Evolutionary conservation across 2,113 vertebrate species (phyloP), one percentile per base, ranked within the genome.

Genomic region (Hippocampus guttulatus): DNA sequence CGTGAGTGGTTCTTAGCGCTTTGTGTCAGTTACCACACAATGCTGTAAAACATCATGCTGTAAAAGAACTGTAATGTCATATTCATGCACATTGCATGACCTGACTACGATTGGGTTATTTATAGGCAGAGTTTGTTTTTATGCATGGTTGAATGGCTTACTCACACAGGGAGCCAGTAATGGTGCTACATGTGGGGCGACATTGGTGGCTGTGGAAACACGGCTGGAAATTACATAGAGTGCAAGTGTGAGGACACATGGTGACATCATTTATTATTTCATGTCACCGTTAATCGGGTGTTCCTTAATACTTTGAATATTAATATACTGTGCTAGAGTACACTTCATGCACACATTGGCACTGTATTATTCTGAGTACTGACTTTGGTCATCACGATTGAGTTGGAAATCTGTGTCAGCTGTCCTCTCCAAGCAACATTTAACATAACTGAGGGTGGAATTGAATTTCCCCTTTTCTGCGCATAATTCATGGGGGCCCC

Each of bases 401-500:
- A 70, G 27, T 43, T 21, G 33, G 55, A 43, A 62, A 67, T n/a
- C 55, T 47, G 38, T 27, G 45, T 67, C 14, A 64, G n/a, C 67
- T 74, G 65, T n/a, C 11, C 61, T 72, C 70, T 67, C 67, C 67
- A 82, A 89, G 76, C 86, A 65, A 73, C 57, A 91, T 92, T 91
- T 83, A 38, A 84, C 90, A 91, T 92, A 90, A 88, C 76, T 64
- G 66, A 83, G 85, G 86, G 86, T 27, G 81, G 81, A 77, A 83
- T 76, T 61, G 66, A 71, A 55, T 55, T 71, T 80, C 76, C 76
- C 71, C 45, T 71, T 58, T 72, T 0, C 0, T 25, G 61, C 90
- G 89, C 90, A 92, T 92, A 89, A 93, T 93, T 90, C 87, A 93
- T 92, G 87, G 91, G 71, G 47, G 74, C 27, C 14, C 58, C 79